Percentiles rank a stretch among this genome's conserved stretches.
phyloP scores from a whole-genome alignment of 30 jellyfish, hydroid and myxozoan genomes.

The Calvadosia cruxmelitensis region DNA sequence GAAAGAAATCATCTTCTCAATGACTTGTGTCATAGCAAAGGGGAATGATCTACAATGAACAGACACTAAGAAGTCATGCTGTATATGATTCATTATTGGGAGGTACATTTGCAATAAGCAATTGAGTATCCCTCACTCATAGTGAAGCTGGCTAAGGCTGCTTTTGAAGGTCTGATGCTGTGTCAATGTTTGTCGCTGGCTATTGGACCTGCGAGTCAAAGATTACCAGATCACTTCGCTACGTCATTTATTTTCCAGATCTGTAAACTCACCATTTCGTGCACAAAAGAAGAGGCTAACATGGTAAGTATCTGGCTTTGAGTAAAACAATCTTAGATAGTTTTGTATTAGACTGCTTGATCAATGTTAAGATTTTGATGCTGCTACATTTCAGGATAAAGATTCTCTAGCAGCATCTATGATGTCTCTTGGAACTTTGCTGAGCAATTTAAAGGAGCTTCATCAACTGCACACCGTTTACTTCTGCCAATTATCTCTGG shows the following conservation, averaged over 20 bases:
- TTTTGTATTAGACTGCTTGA: background rate
- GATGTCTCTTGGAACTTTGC: constrained; percentile 66
- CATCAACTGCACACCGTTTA: constrained; percentile 44
- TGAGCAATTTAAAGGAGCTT: constrained; percentile 67
- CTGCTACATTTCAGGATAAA: constrained; percentile 27
- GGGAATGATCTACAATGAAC: too few species aligned
- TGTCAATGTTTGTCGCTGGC: too few species aligned
- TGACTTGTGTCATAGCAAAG: too few species aligned
- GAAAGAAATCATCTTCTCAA: too few species aligned
- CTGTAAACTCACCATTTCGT: constrained; percentile 80
- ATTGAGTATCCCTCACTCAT: too few species aligned
- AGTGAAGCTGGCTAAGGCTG: too few species aligned
- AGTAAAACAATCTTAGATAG: background rate
- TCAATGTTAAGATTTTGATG: background rate
- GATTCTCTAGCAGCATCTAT: constrained; percentile 58
- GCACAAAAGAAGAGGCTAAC: constrained; percentile 21
- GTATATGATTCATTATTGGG: too few species aligned
- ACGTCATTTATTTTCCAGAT: constrained; percentile 28
- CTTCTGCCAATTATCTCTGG: constrained; percentile 71
- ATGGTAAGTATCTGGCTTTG: constrained; percentile 4
- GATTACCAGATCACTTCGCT: too few species aligned
- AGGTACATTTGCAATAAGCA: too few species aligned
- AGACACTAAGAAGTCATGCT: too few species aligned
- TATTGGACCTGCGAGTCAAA: too few species aligned
- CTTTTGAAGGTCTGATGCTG: too few species aligned